Conservation (phyloP, 2,888 invertebrate species). For the Steinernema hermaphroditum region DNA sequence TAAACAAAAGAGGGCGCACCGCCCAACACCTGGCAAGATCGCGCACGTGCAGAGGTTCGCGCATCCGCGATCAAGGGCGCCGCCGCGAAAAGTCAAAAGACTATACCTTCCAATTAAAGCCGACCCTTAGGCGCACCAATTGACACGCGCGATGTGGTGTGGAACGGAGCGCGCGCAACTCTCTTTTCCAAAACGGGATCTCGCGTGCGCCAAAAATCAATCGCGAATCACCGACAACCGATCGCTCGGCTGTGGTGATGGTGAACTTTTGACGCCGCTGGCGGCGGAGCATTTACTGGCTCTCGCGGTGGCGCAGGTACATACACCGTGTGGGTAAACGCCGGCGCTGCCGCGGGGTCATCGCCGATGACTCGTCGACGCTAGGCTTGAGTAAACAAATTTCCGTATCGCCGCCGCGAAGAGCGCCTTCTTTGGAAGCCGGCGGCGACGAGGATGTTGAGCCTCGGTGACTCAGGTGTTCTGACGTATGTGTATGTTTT, state of each 20-base stretch:
- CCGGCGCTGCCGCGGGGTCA: not conserved
- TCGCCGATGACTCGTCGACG: not conserved
- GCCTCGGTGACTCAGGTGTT: conserved; percentile 15
- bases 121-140: conserved; percentile 15
- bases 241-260: not conserved
- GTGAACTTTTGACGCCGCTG: conserved; percentile 6
- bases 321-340: not conserved
- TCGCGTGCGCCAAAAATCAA: conserved; percentile 21
- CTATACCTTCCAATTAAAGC: conserved; percentile 23
- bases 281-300: not conserved
- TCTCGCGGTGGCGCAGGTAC: not conserved
- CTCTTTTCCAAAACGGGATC: conserved; percentile 13
- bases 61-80: not conserved
- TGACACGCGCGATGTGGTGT: conserved; percentile 13
- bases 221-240: conserved; percentile 9
- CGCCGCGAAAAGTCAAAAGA: not conserved
- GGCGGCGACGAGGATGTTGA: not conserved
- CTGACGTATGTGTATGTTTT: not conserved
- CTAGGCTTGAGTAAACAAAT: conserved; percentile 1
- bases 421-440: conserved; percentile 1
- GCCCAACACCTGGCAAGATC: too few relatives aligned
- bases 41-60: too few relatives aligned
- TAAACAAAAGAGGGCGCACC: too few relatives aligned
- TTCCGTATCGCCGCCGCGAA: not conserved
- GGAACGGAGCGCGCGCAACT: not conserved